These are phyloP conservation scores for Rhadinocentrus ornatus DNA, from an alignment of 2,797 vertebrate genomes.

Conservation along the genomic window DNA sequence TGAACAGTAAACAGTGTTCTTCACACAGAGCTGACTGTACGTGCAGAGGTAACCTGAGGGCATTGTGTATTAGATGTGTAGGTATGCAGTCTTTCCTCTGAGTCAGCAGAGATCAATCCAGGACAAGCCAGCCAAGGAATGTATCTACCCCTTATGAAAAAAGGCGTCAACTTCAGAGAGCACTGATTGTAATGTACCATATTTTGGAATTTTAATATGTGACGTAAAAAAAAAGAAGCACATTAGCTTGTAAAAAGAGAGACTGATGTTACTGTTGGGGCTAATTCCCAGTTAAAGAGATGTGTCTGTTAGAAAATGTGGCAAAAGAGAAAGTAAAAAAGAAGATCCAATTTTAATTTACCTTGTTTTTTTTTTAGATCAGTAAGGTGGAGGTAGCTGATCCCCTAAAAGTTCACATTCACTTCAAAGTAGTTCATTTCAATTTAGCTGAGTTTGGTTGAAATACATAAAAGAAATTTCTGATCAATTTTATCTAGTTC, in stretches of 20 bases:
- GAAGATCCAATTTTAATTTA: no score
- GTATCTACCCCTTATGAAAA: constrained; percentile 62
- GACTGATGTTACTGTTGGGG: neutral
- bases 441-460: neutral
- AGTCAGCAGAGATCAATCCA: constrained; percentile 79
- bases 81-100: constrained; percentile 62
- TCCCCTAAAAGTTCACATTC: neutral
- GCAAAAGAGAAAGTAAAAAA: constrained; percentile 3
- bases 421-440: neutral
- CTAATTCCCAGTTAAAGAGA: neutral
- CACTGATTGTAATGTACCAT: constrained; percentile 25
- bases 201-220: neutral
- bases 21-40: constrained; percentile 47
- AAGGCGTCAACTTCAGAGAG: constrained; percentile 52
- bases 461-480: neutral
- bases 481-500: neutral
- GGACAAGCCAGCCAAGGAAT: constrained; percentile 73
- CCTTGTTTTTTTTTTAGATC: neutral
- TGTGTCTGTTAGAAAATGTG: neutral
- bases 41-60: constrained; percentile 37
- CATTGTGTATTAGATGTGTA: constrained; percentile 59
- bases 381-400: neutral
- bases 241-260: neutral
- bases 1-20: constrained; percentile 60
- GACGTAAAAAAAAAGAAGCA: neutral